Evolutionary conservation across 23 tunicate species (phyloP), one percentile per base, ranked within the genome.

Genomic region (Styela clava): DNA sequence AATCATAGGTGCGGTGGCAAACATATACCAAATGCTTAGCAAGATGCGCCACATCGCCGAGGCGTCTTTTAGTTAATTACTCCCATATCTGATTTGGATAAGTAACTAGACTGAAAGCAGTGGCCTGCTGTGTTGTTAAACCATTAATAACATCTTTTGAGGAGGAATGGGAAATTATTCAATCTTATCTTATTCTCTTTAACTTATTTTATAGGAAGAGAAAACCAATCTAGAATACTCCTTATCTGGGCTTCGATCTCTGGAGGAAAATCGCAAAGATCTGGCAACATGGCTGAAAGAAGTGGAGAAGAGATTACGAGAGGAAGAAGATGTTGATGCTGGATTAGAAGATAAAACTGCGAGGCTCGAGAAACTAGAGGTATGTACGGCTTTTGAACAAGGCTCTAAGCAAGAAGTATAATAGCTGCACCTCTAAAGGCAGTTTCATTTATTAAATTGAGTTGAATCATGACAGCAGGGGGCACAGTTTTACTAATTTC

Each of bases 181-280:
- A n/a, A n/a, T n/a, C n/a, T n/a, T n/a, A n/a, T n/a, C n/a, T n/a
- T n/a, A n/a, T n/a, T n/a, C n/a, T n/a, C n/a, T n/a, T n/a, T n/a
- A n/a, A n/a, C n/a, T n/a, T n/a, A n/a, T n/a, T n/a, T n/a, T n/a
- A 25, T 52, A 90, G 91, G 91, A 91, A 21, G 84, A 81, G 32
- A 78, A 35, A 26, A 20, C 35, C 24, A 67, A 78, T 74, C 74
- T 87, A 33, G 88, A 86, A 63, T 61, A 83, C 16, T 83, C 93
- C 16, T 68, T 93, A 28, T 34, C 93, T 9, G 87, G 86, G 63
- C 76, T 93, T 79, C 36, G 83, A 63, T 76, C 86, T 12, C 76
- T 93, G 36, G 98, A 93, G 31, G 93, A 88, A 27, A 87, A 81
- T 79, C 81, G 91, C 2, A 82, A 84, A 64, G 88, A 88, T 24